Evolutionary conservation across 2,888 invertebrate genomes (phyloP).

Genomic region (Pyrocoelia pectoralis): DNA sequence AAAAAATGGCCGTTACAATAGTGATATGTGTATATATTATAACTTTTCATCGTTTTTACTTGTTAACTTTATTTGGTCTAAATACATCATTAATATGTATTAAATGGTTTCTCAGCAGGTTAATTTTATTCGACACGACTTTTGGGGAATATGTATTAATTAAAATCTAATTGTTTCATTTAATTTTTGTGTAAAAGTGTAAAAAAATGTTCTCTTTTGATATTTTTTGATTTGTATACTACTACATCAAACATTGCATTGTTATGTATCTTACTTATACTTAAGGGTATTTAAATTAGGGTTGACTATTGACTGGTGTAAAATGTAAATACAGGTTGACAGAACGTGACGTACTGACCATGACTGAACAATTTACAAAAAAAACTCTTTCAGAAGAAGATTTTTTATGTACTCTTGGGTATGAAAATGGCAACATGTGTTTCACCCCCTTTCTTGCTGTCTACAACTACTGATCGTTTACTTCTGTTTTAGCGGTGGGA

Average conservation of each 20-base stretch:
- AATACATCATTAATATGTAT: constrained; percentile 27
- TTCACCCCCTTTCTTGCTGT: constrained; percentile 64
- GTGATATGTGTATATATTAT: constrained; percentile 11
- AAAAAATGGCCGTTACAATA: not conserved
- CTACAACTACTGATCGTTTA: constrained; percentile 75
- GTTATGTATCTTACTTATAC: not conserved
- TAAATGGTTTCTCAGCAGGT: constrained; percentile 35
- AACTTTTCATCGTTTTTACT: not conserved
- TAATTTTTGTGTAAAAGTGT: constrained; percentile 6
- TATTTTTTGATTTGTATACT: not conserved
- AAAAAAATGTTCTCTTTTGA: not conserved
- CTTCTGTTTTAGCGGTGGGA: constrained; percentile 93
- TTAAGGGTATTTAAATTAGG: not conserved
- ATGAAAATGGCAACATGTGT: constrained; percentile 56
- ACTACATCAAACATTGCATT: too few species aligned
- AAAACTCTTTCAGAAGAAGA: constrained; percentile 58
- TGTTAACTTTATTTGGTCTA: constrained; percentile 18
- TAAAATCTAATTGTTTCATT: too few species aligned
- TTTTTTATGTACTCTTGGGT: constrained; percentile 57
- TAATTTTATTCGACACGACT: constrained; percentile 29
- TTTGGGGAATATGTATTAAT: too few species aligned
- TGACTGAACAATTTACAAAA: constrained; percentile 58
- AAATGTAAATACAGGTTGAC: constrained; percentile 48
- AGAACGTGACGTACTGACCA: constrained; percentile 66
- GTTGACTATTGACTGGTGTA: not conserved